Base-by-base conservation (phyloP, 2,113 vertebrate species). In the Kobus ellipsiprymnus region DNA sequence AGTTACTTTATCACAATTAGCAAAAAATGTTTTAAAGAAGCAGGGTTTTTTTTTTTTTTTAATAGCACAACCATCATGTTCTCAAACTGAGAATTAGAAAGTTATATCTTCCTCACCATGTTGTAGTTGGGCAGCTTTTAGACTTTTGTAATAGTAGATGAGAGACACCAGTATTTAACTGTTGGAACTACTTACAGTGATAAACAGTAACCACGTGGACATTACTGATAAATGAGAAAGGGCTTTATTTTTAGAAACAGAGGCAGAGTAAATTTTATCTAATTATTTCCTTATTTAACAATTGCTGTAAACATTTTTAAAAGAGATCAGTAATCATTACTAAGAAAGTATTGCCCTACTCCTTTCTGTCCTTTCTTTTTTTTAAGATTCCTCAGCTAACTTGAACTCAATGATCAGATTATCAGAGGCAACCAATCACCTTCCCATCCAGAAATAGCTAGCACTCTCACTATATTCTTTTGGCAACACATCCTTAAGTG, bases 161-260 rank as follows among this genome's bases (percentile, higher is more conserved):
- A 98, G 87, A 94, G 94, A 93, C 33, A 91, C 91, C 13, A 30
- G 96, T 94, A 98, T 94, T 90, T 95, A 98, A 97, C 97, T 97
- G 62, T 92, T 97, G 93, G 86, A 98, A 98, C 94, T 89, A 92
- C 86, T 98, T 98, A 97, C 46, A 93, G 84, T 77, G 95, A 97
- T 96, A 97, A 98, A 98, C 94, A 98, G 97, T 97, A 98, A 98
- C 97, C 98, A 98, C 90, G 88, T 96, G 98, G 96, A 98, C 98
- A 98, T 98, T 98, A 98, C 98, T 96, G 98, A 98, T 95, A 97
- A 96, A 96, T 98, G 97, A 98, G 97, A 98, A 98, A 98, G 96
- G 46, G n/a, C 55, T 74, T 74, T 99, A 98, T 98, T 98, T 98
- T 98, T 98, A 98, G 98, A 97, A 97, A 87, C 92, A 97, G 92